Conservation (phyloP, 2,888 invertebrate genomes). For the Carabus problematicus region DNA sequence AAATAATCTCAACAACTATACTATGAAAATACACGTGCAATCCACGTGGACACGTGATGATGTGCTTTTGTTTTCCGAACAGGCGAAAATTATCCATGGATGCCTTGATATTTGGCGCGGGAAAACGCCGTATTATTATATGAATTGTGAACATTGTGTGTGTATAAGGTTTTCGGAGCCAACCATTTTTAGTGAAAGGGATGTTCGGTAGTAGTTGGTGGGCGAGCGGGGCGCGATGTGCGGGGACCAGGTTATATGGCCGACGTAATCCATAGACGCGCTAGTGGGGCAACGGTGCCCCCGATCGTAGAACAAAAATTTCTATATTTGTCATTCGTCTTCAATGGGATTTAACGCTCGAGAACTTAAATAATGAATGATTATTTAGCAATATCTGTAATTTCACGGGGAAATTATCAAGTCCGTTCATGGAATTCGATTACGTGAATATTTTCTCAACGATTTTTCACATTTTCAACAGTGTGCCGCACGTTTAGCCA, state of each 20-base stretch:
- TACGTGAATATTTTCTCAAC: too few relatives aligned
- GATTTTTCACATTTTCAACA: too few relatives aligned
- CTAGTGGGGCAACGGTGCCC: slow-evolving; percentile 17
- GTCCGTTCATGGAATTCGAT: too few relatives aligned
- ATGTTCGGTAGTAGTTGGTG: slow-evolving; percentile 52
- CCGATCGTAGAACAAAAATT: slow-evolving; percentile 41
- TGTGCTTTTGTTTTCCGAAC: slow-evolving; percentile 1
- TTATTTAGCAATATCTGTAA: too few relatives aligned
- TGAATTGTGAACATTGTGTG: slow-evolving; percentile 54
- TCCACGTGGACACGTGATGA: slow-evolving; percentile 23
- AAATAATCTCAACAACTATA: neutral
- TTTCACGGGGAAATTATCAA: too few relatives aligned
- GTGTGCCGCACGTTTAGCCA: too few relatives aligned
- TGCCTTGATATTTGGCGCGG: slow-evolving; percentile 31
- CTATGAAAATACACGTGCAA: slow-evolving; percentile 22
- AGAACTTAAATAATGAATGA: too few relatives aligned
- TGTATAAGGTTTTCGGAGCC: slow-evolving; percentile 61
- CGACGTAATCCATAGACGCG: slow-evolving; percentile 5
- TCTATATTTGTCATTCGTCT: too few relatives aligned
- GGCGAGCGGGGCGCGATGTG: slow-evolving; percentile 21
- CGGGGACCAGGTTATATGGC: slow-evolving; percentile 21
- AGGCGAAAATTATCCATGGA: too few relatives aligned
- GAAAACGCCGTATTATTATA: slow-evolving; percentile 41
- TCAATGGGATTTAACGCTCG: too few relatives aligned
- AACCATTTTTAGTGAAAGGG: slow-evolving; percentile 60